These are phyloP conservation scores for Rhamphomyia laevipes DNA, from an alignment of 2,888 invertebrate species.

Conservation along the genomic window DNA sequence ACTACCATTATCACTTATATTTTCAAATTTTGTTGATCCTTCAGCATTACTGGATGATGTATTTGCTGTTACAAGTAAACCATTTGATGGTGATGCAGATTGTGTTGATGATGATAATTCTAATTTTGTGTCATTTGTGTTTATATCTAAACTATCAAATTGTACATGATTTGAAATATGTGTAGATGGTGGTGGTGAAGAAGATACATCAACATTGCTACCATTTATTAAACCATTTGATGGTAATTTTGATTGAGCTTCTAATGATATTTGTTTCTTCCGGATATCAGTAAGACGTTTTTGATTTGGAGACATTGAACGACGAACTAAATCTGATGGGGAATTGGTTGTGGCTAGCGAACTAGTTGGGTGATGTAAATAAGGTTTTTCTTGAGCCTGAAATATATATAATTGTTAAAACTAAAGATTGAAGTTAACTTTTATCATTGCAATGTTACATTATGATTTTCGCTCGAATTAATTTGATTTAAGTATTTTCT, in stretches of 20 bases:
- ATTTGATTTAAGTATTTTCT: constrained; percentile 37
- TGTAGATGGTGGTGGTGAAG: constrained; percentile 8
- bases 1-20: constrained; percentile 67
- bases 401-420: neutral
- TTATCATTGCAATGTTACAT: neutral
- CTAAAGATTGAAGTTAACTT: too few relatives aligned
- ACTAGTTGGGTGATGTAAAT: constrained; percentile 12
- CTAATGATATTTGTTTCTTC: constrained; percentile 32
- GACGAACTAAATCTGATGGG: constrained; percentile 27
- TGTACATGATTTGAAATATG: constrained; percentile 17
- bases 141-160: constrained; percentile 15
- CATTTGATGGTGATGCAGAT: constrained; percentile 1
- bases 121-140: constrained; percentile 9
- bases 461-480: constrained; percentile 2
- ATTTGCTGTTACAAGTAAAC: neutral
- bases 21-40: constrained; percentile 38
- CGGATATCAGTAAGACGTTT: constrained; percentile 31
- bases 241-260: constrained; percentile 27
- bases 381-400: constrained; percentile 10
- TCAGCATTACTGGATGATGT: constrained; percentile 14
- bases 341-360: constrained; percentile 8
- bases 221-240: constrained; percentile 14
- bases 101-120: constrained; percentile 5
- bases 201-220: constrained; percentile 4
- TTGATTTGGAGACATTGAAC: constrained; percentile 37